Base-by-base conservation (phyloP, 2,797 vertebrate genomes). In the Bradypus variegatus region DNA sequence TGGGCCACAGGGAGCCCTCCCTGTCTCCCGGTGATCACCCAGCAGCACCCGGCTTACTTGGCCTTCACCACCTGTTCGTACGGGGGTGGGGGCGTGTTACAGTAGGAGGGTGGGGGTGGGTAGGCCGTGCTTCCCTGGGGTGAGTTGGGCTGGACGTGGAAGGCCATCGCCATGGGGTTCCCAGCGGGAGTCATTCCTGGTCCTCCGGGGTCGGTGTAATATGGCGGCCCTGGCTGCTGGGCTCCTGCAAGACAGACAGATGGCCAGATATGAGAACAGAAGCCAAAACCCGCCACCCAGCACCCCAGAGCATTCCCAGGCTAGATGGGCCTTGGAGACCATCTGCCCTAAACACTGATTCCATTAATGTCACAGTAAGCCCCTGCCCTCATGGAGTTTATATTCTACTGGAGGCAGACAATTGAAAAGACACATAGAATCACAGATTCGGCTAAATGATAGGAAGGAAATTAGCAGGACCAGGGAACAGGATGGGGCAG, bases 151-250 rank as follows among this genome's bases (percentile, higher is more conserved):
- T 98, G 98, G 55, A 98, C 97, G 0, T 98, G 98, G 95, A 98
- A 99, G n/a, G 97, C 96, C 83, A 98, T 98, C 5, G 98, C 97
- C 96, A 98, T 95, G 76, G 98, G 96, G 21, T 95, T 97, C 21
- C 94, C 92, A 0, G 90, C 88, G 60, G 93, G 92, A 87, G 97
- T 97, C 90, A 98, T 92, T 95, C 98, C 97, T 4, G 96, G 72
- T 96, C 98, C 98, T 93, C 98, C 97, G 58, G 98, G 97, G 90
- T 99, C 98, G 1, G 98, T 98, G 53, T 98, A 99, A 94, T 98
- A 98, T 2, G 98, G 98, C 94, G 98, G 97, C 58, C 98, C 98
- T 16, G 98, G 97, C 91, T 98, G 98, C 96, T 98, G 98, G 82
- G 97, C 97, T 84, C 98, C 99, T 99, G 96, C 62, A 97, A 97